phyloP scores from a whole-genome alignment of 2,797 vertebrate species.

The Melanogrammus aeglefinus region DNA sequence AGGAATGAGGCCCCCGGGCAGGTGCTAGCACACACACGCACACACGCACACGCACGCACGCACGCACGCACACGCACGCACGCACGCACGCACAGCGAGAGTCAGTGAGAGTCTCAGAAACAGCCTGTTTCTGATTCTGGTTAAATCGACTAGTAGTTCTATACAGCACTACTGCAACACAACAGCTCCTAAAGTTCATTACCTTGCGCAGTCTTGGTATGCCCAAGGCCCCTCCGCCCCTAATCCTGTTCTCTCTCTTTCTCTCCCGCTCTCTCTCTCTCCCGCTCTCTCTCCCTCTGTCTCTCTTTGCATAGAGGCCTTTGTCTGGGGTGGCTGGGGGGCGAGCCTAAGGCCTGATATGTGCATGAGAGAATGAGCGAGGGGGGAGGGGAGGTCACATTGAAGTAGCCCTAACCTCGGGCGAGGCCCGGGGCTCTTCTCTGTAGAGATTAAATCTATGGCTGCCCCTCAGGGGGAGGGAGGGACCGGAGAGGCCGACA shows the following conservation, averaged over 20 bases:
- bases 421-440: conserved; percentile 73
- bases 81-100: conserved; percentile 7
- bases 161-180: background rate
- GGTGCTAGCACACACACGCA: background rate
- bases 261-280: conserved; percentile 5
- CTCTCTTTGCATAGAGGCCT: conserved; percentile 17
- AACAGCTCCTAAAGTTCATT: conserved; percentile 3
- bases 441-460: conserved; percentile 81
- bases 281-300: conserved; percentile 4
- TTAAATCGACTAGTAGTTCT: background rate
- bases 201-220: background rate
- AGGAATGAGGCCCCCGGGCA: conserved; percentile 50
- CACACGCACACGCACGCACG: background rate
- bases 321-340: conserved; percentile 41
- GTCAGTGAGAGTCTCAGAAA: no score
- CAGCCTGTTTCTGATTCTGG: background rate
- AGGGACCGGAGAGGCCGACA: conserved; percentile 56
- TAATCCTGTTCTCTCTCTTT: conserved; percentile 19
- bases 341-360: conserved; percentile 30
- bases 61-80: conserved; percentile 6
- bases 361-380: background rate
- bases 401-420: background rate
- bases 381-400: background rate
- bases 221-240: conserved; percentile 1
- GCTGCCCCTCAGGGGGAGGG: conserved; percentile 68